A percentile compares a stretch with the other conserved stretches of the same genome.
Conservation (phyloP, 2,113 vertebrate species). For the Alosa alosa region DNA sequence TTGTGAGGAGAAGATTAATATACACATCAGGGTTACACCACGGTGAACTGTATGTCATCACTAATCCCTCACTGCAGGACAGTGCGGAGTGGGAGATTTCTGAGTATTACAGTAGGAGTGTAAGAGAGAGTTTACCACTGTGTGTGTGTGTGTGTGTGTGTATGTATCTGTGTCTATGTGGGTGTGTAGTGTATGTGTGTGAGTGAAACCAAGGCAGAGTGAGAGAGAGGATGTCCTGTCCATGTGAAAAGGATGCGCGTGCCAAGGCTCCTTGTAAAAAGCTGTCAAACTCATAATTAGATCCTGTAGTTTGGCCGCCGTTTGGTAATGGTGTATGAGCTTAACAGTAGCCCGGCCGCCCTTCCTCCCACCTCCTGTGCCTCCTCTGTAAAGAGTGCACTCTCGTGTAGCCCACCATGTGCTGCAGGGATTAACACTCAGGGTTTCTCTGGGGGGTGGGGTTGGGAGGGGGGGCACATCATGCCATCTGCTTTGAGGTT, state of each 20-base stretch:
- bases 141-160: neutral
- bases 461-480: constrained; percentile 25
- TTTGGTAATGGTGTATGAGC: neutral
- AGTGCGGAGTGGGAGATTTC: neutral
- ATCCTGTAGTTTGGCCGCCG: neutral
- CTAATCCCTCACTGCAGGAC: neutral
- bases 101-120: neutral
- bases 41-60: neutral
- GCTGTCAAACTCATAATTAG: neutral
- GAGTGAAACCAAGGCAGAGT: neutral
- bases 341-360: neutral
- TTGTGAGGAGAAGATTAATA: neutral
- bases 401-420: constrained; percentile 54
- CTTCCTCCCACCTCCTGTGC: constrained; percentile 11
- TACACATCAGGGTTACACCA: neutral
- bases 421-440: constrained; percentile 56
- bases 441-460: constrained; percentile 43
- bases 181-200: neutral
- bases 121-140: neutral
- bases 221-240: neutral
- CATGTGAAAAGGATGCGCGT: neutral
- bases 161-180: neutral
- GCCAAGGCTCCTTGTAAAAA: neutral
- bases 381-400: constrained; percentile 18
- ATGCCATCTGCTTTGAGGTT: constrained; percentile 59